A percentile compares a stretch with the other conserved stretches of the same genome.
These are phyloP conservation scores for Eumaeus atala DNA, from an alignment of 1,140 invertebrate genomes.

Conservation along the genomic window DNA sequence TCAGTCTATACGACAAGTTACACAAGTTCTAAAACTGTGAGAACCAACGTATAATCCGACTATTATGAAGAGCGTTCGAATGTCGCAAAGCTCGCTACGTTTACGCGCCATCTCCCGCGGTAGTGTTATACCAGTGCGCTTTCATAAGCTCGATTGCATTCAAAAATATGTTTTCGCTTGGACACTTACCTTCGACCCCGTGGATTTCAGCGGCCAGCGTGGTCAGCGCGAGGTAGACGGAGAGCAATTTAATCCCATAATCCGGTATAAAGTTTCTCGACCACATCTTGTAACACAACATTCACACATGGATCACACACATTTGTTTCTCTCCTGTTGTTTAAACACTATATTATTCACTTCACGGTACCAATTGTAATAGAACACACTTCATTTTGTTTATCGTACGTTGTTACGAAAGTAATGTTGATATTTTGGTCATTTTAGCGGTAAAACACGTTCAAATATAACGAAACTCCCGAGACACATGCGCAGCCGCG, in stretches of 20 bases:
- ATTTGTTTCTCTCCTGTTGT: conserved; percentile 71
- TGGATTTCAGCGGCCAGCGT: conserved; percentile 52
- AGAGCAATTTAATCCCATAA: conserved; percentile 68
- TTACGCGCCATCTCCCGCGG: conserved; percentile 38
- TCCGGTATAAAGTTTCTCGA: conserved; percentile 73
- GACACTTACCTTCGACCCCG: conserved; percentile 59
- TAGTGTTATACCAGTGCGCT: conserved; percentile 47
- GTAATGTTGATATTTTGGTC: conserved; percentile 51
- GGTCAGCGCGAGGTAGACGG: conserved; percentile 45
- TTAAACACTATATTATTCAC: conserved; percentile 61
- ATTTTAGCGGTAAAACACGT: conserved; percentile 72
- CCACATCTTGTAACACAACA: conserved; percentile 71
- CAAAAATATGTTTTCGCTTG: conserved; percentile 32
- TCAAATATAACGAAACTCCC: conserved; percentile 52
- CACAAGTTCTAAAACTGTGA: conserved; percentile 67
- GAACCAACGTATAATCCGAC: conserved; percentile 59
- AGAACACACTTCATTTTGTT: conserved; percentile 72
- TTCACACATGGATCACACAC: conserved; percentile 71
- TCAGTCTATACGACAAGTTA: conserved; percentile 70
- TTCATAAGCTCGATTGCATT: conserved; percentile 59
- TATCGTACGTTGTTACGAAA: conserved; percentile 62
- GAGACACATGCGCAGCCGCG: conserved; percentile 69
- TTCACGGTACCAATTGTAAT: conserved; percentile 71
- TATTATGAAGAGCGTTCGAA: conserved; percentile 28
- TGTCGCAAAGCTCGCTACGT: conserved; percentile 35